phyloP scores from a whole-genome alignment of 1,140 invertebrate genomes.

The Laodelphax striatellus region DNA sequence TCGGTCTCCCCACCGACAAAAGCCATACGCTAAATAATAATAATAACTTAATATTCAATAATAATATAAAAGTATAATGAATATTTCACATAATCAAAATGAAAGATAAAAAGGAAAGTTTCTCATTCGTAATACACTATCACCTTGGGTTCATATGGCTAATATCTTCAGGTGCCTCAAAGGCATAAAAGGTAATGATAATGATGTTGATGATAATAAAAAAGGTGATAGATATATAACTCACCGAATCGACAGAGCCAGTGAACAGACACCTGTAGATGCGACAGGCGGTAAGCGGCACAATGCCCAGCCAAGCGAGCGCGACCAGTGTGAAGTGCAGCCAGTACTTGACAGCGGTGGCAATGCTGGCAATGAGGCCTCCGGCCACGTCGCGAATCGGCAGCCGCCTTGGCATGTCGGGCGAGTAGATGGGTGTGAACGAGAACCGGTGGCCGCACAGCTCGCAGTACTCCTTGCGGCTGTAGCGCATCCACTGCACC shows the following conservation, averaged over 20 bases:
- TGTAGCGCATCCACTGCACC: slow-evolving; percentile 87
- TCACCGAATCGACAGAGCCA: slow-evolving; percentile 63
- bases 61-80: too few species aligned
- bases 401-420: slow-evolving; percentile 94
- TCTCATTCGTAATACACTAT: too few species aligned
- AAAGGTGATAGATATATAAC: too few species aligned
- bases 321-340: slow-evolving; percentile 92
- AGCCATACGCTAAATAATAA: too few species aligned
- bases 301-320: slow-evolving; percentile 93
- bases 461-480: slow-evolving; percentile 97
- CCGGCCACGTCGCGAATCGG: slow-evolving; percentile 82
- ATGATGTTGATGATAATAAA: too few species aligned
- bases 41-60: too few species aligned
- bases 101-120: too few species aligned
- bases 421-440: slow-evolving; percentile 97
- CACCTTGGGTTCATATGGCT: too few species aligned
- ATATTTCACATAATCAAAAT: too few species aligned
- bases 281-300: slow-evolving; percentile 91
- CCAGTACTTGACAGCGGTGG: slow-evolving; percentile 89
- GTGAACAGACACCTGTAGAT: slow-evolving; percentile 89
- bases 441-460: slow-evolving; percentile 95
- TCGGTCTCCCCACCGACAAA: too few species aligned
- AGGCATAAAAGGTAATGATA: too few species aligned
- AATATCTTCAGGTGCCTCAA: too few species aligned
- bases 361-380: slow-evolving; percentile 78